A percentile compares a stretch with the other conserved stretches of the same genome.
Conservation (phyloP, 2,888 invertebrate genomes). For the Byasa hedistus region DNA sequence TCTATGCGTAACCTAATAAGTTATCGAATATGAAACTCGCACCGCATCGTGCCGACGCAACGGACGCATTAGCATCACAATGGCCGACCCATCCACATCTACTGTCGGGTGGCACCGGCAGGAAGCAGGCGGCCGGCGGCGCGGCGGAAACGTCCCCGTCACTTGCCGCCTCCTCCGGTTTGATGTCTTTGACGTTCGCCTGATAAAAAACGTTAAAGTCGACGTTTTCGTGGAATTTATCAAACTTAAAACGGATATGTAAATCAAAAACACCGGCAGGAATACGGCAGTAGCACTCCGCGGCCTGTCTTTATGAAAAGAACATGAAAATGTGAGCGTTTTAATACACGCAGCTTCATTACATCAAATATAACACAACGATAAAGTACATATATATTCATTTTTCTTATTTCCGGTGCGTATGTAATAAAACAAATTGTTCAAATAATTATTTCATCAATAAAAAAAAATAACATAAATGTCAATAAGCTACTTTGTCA, state of each 20-base stretch:
- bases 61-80: constrained; percentile 59
- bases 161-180: constrained; percentile 30
- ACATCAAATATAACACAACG: too few species aligned
- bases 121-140: constrained; percentile 37
- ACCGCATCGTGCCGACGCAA: constrained; percentile 45
- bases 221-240: neutral
- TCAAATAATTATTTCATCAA: too few species aligned
- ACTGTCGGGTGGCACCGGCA: constrained; percentile 33
- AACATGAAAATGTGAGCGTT: neutral
- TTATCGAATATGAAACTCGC: constrained; percentile 1
- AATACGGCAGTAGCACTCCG: neutral
- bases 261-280: constrained; percentile 1
- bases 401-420: too few species aligned
- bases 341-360: too few species aligned
- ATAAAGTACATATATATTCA: too few species aligned
- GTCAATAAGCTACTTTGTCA: too few species aligned
- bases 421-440: too few species aligned
- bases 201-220: constrained; percentile 22
- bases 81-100: constrained; percentile 31
- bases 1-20: neutral
- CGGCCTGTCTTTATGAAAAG: neutral
- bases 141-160: constrained; percentile 36
- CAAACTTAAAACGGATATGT: neutral
- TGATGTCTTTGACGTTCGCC: constrained; percentile 32
- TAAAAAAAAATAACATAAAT: too few species aligned